phyloP scores from a whole-genome alignment of 2,113 vertebrate genomes.

The Ictidomys tridecemlineatus region DNA sequence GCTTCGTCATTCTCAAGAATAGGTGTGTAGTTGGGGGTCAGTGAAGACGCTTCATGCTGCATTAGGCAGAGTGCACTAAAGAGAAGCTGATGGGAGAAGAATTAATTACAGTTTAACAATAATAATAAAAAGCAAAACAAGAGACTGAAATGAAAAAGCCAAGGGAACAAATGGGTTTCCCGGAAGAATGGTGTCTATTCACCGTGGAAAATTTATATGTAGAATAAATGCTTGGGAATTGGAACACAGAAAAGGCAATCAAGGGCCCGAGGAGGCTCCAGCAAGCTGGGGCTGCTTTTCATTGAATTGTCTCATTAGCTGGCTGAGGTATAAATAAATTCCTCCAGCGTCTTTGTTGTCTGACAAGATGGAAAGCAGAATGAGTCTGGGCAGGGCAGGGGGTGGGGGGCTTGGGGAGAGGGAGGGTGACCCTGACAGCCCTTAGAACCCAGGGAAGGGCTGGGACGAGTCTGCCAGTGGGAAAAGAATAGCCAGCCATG shows the following conservation, averaged over 20 bases:
- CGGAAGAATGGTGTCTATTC: conserved; percentile 84
- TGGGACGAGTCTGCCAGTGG: not conserved
- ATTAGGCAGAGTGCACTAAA: conserved; percentile 85
- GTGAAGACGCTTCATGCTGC: conserved; percentile 73
- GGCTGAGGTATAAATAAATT: conserved; percentile 86
- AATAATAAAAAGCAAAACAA: conserved; percentile 88
- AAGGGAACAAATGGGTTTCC: conserved; percentile 81
- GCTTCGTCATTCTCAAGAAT: conserved; percentile 82
- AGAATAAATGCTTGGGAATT: conserved; percentile 87
- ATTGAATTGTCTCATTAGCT: conserved; percentile 84
- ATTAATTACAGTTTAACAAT: conserved; percentile 88
- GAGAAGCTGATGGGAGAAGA: conserved; percentile 87
- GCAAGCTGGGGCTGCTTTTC: conserved; percentile 72
- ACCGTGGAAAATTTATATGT: conserved; percentile 84
- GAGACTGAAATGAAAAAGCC: conserved; percentile 88
- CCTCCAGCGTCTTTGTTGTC: conserved; percentile 85
- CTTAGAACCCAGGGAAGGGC: conserved; percentile 40
- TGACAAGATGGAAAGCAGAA: conserved; percentile 83
- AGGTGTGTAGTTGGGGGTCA: conserved; percentile 75
- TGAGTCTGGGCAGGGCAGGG: conserved; percentile 17
- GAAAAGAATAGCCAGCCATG: not conserved
- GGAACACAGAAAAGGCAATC: conserved; percentile 85
- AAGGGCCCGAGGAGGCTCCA: conserved; percentile 83
- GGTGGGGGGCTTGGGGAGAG: not conserved
- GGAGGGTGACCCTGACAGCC: conserved; percentile 75